phyloP scores from a whole-genome alignment of 2,888 invertebrate species.

The Synergus gifuensis region DNA sequence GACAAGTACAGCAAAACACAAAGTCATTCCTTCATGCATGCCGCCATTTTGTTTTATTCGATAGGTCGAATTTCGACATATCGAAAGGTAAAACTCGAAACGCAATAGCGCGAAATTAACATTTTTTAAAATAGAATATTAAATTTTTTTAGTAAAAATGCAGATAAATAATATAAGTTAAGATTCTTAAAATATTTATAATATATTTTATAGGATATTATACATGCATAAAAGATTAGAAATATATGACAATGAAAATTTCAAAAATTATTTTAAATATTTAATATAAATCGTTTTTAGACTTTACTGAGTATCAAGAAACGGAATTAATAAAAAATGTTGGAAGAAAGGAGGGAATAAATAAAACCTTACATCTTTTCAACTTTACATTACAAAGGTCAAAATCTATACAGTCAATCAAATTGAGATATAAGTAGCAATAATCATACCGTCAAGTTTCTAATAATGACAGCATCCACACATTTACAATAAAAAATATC shows the following conservation, averaged over 20 bases:
- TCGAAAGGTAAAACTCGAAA: not conserved
- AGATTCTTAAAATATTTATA: too few species aligned
- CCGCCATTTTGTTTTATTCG: slow-evolving; percentile 19
- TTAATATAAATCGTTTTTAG: too few species aligned
- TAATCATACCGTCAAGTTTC: not conserved
- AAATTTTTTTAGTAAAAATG: too few species aligned
- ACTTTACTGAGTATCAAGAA: not conserved
- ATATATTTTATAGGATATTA: too few species aligned
- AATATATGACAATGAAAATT: not conserved
- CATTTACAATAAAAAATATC: slow-evolving; percentile 26
- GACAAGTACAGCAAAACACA: slow-evolving; percentile 34
- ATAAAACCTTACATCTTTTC: not conserved
- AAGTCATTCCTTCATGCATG: slow-evolving; percentile 10
- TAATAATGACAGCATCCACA: not conserved
- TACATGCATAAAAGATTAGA: not conserved
- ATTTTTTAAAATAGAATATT: too few species aligned
- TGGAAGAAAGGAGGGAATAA: not conserved
- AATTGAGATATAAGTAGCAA: not conserved
- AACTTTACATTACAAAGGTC: slow-evolving; percentile 8
- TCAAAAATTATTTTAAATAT: not conserved
- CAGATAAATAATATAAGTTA: too few species aligned
- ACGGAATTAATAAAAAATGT: not conserved
- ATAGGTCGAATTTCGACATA: not conserved
- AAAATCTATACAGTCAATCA: slow-evolving; percentile 8
- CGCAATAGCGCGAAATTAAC: too few species aligned